Percentiles rank a stretch among this genome's conserved stretches.
Evolutionary conservation across 2,113 vertebrate species (phyloP).

Genomic region (Rattus norvegicus): DNA sequence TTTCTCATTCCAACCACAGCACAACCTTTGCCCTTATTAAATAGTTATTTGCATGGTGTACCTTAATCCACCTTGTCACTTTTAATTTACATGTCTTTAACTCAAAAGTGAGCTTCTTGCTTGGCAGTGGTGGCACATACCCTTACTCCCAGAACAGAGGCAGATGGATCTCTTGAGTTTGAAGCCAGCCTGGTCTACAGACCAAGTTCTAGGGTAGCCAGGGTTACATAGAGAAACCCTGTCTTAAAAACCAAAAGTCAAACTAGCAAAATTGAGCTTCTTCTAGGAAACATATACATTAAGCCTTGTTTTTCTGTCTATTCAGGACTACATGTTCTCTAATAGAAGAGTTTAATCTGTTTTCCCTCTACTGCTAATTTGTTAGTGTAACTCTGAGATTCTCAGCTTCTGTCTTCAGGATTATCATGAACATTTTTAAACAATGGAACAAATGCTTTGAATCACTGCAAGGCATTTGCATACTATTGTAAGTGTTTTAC

Average conservation of each 20-base stretch:
- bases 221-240: background rate
- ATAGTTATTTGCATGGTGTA: background rate
- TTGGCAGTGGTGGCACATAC: background rate
- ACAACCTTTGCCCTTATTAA: background rate
- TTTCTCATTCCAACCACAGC: background rate
- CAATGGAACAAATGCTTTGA: background rate
- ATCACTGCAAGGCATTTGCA: background rate
- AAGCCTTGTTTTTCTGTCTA: background rate
- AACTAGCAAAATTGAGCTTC: background rate
- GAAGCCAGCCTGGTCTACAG: background rate
- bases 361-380: background rate
- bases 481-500: background rate
- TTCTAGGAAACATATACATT: background rate
- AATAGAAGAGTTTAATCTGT: background rate
- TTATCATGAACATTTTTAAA: background rate
- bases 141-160: background rate
- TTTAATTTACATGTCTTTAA: background rate
- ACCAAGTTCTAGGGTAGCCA: background rate
- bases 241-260: background rate
- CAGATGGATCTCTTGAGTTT: background rate
- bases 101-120: background rate
- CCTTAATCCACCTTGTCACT: background rate
- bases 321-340: background rate
- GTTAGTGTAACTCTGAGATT: background rate
- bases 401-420: background rate